Base-by-base conservation (phyloP, 2,113 vertebrate genomes). In the Zootoca vivipara region DNA sequence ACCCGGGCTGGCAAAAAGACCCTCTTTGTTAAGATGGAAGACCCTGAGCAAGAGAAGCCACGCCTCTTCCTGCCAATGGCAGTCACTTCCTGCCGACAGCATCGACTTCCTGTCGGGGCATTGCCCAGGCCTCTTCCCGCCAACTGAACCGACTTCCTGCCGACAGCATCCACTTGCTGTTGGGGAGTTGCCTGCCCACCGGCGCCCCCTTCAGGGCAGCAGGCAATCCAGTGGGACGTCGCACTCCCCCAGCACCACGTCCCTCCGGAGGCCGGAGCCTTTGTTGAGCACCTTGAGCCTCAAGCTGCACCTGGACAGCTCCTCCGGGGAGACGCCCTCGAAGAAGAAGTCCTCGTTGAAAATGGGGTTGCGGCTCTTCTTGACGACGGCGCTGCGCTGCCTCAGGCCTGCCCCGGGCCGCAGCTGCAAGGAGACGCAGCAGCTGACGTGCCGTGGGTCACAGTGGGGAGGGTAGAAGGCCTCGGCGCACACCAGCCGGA, bases 281-380 rank as follows among this genome's bases (percentile, higher is more conserved):
- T 91, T 80, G 90, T 96, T 94, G 46, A 96, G 73, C 15, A 96
- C 96, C 70, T 96, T 93, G 58, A 95, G 85, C 72, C 81, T 84
- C 35, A 97, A 86, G 26, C 82, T 91, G 56, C 78, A 90, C 9
- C 35, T 4, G 4, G 90, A 70, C 81, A 96, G 89, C 42, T 97
- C 95, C 0, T 73, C 87, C 0, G 74, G 86, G 10, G 83, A 46
- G 0, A 97, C 74, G 0, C 93, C 95, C 28, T 96, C 95, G 33
- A 96, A 97, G 89, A 95, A 96, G 86, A 97, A 97, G 83, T 97
- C 96, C 85, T 96, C 95, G 4, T 96, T 96, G 92, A 97, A 97
- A 90, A 97, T 96, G 58, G 95, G 96, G 87, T 94, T 95, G 69
- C 89, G 78, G 84, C 94, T 96, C 81, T 92, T 35, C 30, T 90